A percentile compares a stretch with the other conserved stretches of the same genome.
Conservation (phyloP, 2,797 vertebrate genomes). For the Pangasius djambal region DNA sequence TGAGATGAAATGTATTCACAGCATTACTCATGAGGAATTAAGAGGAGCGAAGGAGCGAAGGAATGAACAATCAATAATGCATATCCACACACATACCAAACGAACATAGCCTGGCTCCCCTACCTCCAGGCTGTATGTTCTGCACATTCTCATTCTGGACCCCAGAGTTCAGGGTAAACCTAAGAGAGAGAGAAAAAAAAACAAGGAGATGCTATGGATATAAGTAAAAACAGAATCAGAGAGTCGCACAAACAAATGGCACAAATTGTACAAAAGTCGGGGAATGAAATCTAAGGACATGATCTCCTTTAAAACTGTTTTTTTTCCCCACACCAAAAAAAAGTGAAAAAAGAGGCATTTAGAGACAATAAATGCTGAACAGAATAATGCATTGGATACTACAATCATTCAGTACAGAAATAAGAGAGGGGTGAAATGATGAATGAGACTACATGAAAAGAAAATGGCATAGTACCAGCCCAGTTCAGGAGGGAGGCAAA, state of each 20-base stretch:
- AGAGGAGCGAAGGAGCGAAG: not conserved
- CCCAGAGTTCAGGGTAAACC: not conserved
- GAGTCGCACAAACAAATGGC: not conserved
- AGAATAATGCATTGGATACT: not conserved
- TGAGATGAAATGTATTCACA: not conserved
- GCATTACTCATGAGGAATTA: not conserved
- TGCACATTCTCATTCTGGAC: not conserved
- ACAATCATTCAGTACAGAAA: not conserved
- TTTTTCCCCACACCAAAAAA: not conserved
- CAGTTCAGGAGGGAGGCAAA: not conserved
- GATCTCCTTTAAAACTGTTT: not conserved
- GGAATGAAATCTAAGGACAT: not conserved
- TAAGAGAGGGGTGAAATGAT: not conserved
- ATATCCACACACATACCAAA: not conserved
- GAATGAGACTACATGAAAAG: conserved; percentile 15
- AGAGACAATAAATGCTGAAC: not conserved
- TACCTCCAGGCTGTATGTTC: conserved; percentile 1
- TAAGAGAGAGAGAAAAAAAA: not conserved
- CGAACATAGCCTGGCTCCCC: not conserved
- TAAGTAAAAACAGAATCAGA: not conserved
- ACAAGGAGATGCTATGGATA: not conserved
- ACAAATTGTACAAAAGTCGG: not conserved
- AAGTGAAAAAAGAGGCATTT: not conserved
- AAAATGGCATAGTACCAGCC: conserved; percentile 31
- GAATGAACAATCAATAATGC: not conserved